Evolutionary conservation across 2,113 vertebrate genomes (phyloP), one percentile per base, ranked within the genome.

Genomic region (Bufo bufo): DNA sequence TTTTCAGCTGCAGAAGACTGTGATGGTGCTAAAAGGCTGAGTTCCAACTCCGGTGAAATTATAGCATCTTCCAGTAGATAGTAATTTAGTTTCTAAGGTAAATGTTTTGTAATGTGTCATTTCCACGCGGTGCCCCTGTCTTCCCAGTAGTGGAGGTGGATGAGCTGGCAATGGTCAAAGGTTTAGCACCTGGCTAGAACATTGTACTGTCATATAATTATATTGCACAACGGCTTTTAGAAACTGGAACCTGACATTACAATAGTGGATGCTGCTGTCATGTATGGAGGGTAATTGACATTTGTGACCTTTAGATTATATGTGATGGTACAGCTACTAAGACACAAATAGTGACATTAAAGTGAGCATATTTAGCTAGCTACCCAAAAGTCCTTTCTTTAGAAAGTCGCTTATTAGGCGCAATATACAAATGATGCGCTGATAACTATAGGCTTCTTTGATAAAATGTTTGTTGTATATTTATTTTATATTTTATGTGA

Each of bases 41-140:
- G 43, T 81, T 72, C 54, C 10, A 65, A 19, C 77, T 58, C 85
- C 77, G 63, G 23, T 71, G 23, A 87, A 81, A 81, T 87, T 71
- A 87, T 81, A 81, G 16, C 85, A 87, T 72, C 65, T 87, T 56
- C 20, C 63, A 19, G 65, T 13, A 87, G 77, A 63, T 79, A 54
- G 58, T 81, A 80, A 87, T 87, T 87, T 71, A n/a, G 63, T 54
- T 86, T 65, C 61, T 56, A 56, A 69, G 47, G 78, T 86, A 75
- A 75, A 71, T 85, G 83, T 78, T 80, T 81, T 87, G 49, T 69
- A 87, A 80, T 33, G 63, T 80, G 85, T 86, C 23, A 86, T 86
- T 79, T 78, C 43, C 23, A 43, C 17, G 63, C 9, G 12, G 47
- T 47, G 12, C 12, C 58, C 50, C 16, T 69, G 12, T 45, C 59